These are phyloP conservation scores for Drosophila koepferae DNA, from an alignment of 2,888 invertebrate species.

Conservation along the genomic window DNA sequence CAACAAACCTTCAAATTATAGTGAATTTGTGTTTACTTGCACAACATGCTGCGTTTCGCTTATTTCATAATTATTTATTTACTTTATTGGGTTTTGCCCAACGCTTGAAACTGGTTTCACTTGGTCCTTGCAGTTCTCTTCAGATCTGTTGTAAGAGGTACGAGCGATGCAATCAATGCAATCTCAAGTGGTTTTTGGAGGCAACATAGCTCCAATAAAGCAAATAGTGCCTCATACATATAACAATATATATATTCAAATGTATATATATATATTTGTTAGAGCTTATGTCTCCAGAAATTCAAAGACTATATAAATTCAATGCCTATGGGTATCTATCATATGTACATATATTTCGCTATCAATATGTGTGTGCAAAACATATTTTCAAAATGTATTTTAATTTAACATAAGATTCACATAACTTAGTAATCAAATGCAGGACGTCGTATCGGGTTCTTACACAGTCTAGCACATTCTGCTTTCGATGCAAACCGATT, in stretches of 20 bases:
- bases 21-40: conserved; percentile 43
- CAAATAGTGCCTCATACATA: background rate
- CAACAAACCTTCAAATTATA: conserved; percentile 64
- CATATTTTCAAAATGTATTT: no score
- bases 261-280: no score
- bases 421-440: background rate
- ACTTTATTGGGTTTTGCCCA: conserved; percentile 31
- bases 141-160: conserved; percentile 10
- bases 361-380: no score
- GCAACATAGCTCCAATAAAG: background rate
- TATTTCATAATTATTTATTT: conserved; percentile 17
- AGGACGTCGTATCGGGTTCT: background rate
- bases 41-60: conserved; percentile 37
- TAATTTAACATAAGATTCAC: background rate
- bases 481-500: background rate
- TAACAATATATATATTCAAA: no score
- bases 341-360: background rate
- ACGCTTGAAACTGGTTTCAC: conserved; percentile 17
- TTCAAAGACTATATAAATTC: background rate
- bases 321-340: no score
- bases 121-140: conserved; percentile 63
- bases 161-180: background rate
- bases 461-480: background rate
- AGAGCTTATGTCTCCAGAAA: no score
- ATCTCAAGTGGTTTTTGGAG: background rate